These are phyloP conservation scores for Nipponacmea schrenckii DNA, from an alignment of 2,888 invertebrate genomes.

Conservation along the genomic window DNA sequence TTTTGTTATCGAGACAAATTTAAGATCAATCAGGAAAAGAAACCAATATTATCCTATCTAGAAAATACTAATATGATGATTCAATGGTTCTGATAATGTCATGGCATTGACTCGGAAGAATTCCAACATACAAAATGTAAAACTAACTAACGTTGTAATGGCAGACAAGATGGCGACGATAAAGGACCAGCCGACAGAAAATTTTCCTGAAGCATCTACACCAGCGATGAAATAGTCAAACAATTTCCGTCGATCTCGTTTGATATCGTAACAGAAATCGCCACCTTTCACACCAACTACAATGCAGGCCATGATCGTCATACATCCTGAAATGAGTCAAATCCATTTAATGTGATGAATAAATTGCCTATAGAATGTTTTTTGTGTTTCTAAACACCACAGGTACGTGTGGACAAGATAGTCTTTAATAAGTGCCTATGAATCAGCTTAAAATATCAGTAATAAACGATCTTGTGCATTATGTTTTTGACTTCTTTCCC, in stretches of 20 bases:
- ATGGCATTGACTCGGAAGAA: constrained; percentile 31
- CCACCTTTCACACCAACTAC: constrained; percentile 37
- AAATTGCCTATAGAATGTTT: no score
- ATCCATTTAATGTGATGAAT: no score
- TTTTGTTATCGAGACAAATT: no score
- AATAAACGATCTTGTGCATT: no score
- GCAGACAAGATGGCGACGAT: constrained; percentile 34
- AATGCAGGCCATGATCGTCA: constrained; percentile 36
- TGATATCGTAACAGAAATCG: constrained; percentile 33
- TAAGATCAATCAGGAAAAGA: no score
- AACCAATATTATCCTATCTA: no score
- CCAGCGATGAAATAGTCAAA: constrained; percentile 29
- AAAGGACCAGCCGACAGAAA: constrained; percentile 39
- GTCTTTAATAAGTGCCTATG: no score
- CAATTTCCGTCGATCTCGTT: constrained; percentile 30
- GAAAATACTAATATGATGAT: neutral
- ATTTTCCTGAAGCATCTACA: constrained; percentile 29
- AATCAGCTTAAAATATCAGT: no score
- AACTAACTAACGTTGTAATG: constrained; percentile 35
- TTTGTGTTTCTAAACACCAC: no score
- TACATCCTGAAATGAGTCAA: constrained; percentile 28
- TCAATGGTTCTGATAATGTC: neutral
- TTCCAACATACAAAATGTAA: constrained; percentile 38
- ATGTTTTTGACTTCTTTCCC: no score
- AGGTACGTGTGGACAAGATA: no score